Evolutionary conservation across 2,888 invertebrate genomes (phyloP), one percentile per base, ranked within the genome.

Genomic region (Thalpophila matura): DNA sequence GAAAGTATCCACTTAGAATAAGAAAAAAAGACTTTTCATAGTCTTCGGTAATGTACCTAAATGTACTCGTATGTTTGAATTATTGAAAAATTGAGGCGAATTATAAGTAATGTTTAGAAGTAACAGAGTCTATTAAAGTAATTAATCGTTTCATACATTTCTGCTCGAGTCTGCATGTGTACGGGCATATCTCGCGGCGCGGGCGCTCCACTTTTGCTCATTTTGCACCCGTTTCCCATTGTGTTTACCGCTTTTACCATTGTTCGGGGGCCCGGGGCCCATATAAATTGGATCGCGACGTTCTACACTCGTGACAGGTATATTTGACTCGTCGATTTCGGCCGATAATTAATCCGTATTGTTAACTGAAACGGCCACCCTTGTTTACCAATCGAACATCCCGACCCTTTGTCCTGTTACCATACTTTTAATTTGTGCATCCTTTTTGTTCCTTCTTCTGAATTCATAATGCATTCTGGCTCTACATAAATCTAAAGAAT

Each of bases 311-410:
- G 87, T 92, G 95, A 94, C 95, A 95, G 95, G 94, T 94, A 94
- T 94, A 94, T 95, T 94, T 94, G 94, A 94, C 89, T 93, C 89
- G 90, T 89, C 93, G 92, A 91, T 92, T 94, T 94, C 87, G 87
- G 87, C 87, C 92, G 93, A 94, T 95, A 95, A 95, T 95, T 94
- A 95, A 94, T 95, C 95, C 90, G 91, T 92, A 92, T 93, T 94
- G 94, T 93, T 90, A 90, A 91, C 89, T 87, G 91, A 85, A 87
- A 86, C 86, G 90, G 86, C 91, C 94, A 94, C 94, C 95, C 94
- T 91, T 90, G 92, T 90, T 91, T 87, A 83, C 84, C 80, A 77
- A 81, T 71, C 65, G 77, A 82, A 84, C 86, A 85, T 83, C 77
- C 74, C 80, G 78, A 74, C 77, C 81, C 79, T 86, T 86, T 87